A percentile compares a stretch with the other conserved stretches of the same genome.
phyloP scores from a whole-genome alignment of 2,797 vertebrate genomes.

The Scarus forsteni region DNA sequence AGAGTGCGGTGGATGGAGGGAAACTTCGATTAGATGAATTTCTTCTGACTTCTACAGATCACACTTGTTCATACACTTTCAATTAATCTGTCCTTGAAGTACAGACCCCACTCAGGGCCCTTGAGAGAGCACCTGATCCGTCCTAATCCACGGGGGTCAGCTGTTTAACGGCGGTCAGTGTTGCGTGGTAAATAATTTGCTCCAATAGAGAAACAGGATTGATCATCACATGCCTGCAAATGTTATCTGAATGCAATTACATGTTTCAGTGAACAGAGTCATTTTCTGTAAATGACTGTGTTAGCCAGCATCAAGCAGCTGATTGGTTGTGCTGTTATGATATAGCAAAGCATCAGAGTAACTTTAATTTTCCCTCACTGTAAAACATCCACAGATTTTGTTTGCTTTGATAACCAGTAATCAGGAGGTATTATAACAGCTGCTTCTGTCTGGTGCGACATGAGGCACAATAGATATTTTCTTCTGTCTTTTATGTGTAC shows the following conservation, averaged over 20 bases:
- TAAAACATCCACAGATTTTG: slow-evolving; percentile 15
- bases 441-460: neutral
- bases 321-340: slow-evolving; percentile 3
- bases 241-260: slow-evolving; percentile 29
- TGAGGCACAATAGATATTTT: slow-evolving; percentile 24
- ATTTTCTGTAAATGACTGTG: slow-evolving; percentile 17
- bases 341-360: slow-evolving; percentile 9
- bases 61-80: neutral
- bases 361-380: slow-evolving; percentile 11
- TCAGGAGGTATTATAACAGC: slow-evolving; percentile 16
- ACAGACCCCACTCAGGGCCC: no score
- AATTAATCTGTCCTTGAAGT: neutral
- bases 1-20: no score
- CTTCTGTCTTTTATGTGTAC: slow-evolving; percentile 24
- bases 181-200: slow-evolving; percentile 13
- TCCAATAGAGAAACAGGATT: slow-evolving; percentile 14
- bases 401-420: slow-evolving; percentile 32
- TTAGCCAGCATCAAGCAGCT: neutral
- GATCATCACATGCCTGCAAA: slow-evolving; percentile 16
- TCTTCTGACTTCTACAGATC: neutral
- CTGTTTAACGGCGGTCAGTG: neutral
- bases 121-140: neutral
- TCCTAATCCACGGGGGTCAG: slow-evolving; percentile 5
- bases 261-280: slow-evolving; percentile 36
- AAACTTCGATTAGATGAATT: neutral